phyloP scores from a whole-genome alignment of 2,888 invertebrate genomes.

The Arctia plantaginis region DNA sequence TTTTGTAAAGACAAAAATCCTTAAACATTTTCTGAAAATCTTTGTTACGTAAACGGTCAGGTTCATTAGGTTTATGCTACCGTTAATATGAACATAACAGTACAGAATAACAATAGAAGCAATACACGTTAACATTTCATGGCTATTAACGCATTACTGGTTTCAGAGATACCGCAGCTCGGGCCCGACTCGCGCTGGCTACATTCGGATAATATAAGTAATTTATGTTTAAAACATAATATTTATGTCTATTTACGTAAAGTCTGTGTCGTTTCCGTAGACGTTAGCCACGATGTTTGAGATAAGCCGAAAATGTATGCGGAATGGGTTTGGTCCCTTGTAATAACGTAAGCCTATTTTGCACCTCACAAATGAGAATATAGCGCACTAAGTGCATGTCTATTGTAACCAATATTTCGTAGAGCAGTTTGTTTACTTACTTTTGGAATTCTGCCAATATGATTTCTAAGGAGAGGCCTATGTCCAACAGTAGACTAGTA shows the following conservation, averaged over 20 bases:
- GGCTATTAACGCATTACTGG: constrained; percentile 24
- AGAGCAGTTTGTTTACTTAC: not conserved
- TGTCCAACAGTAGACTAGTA: no score
- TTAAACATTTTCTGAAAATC: constrained; percentile 7
- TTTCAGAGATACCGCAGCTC: constrained; percentile 33
- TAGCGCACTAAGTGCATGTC: constrained; percentile 41
- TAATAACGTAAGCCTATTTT: constrained; percentile 39
- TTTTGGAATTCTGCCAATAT: not conserved
- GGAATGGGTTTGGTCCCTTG: constrained; percentile 54
- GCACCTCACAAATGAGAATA: constrained; percentile 31
- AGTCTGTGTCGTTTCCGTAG: constrained; percentile 67
- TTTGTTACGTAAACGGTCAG: constrained; percentile 21
- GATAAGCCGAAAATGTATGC: constrained; percentile 68
- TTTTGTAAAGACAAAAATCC: not conserved
- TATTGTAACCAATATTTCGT: constrained; percentile 18
- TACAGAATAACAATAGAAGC: constrained; percentile 23
- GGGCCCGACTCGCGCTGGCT: constrained; percentile 28
- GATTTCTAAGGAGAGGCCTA: no score
- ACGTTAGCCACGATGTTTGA: constrained; percentile 63
- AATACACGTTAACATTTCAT: constrained; percentile 26
- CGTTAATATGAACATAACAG: constrained; percentile 28
- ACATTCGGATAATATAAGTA: constrained; percentile 49
- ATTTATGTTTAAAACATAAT: constrained; percentile 67
- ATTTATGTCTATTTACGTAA: constrained; percentile 71
- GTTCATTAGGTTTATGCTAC: constrained; percentile 27